phyloP scores from a whole-genome alignment of 2,113 vertebrate genomes.

The Scolopax mira region DNA sequence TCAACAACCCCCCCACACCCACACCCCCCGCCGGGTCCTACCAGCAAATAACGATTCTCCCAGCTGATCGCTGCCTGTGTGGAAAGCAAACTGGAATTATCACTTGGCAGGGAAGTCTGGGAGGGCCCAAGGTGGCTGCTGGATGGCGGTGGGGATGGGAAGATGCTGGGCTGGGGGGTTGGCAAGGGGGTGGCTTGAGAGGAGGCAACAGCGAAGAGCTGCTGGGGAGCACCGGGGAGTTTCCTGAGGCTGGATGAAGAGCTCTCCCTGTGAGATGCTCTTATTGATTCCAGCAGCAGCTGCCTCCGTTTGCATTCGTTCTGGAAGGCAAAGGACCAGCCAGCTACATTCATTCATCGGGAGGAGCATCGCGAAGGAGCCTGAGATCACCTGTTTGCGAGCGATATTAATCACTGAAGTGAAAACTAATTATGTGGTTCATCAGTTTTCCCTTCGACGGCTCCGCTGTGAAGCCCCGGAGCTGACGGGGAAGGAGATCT shows the following conservation, averaged over 20 bases:
- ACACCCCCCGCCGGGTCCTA: not conserved
- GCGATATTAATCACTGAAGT: constrained; percentile 45
- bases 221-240: not conserved
- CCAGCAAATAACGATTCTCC: accelerated
- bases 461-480: not conserved
- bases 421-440: constrained; percentile 66
- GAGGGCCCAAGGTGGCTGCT: not conserved
- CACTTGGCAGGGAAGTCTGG: not conserved
- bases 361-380: not conserved
- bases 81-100: not conserved
- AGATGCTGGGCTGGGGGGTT: not conserved
- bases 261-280: not conserved
- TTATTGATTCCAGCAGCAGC: not conserved
- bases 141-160: accelerated
- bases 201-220: not conserved
- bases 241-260: not conserved
- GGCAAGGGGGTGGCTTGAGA: not conserved
- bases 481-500: not conserved
- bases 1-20: not conserved
- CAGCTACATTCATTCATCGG: not conserved
- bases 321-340: not conserved
- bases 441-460: not conserved
- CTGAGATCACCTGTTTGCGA: constrained; percentile 53
- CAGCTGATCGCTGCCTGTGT: not conserved
- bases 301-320: not conserved